These are phyloP conservation scores for Sebastes taczanowskii DNA, from an alignment of 2,797 vertebrate genomes.

Conservation along the genomic window DNA sequence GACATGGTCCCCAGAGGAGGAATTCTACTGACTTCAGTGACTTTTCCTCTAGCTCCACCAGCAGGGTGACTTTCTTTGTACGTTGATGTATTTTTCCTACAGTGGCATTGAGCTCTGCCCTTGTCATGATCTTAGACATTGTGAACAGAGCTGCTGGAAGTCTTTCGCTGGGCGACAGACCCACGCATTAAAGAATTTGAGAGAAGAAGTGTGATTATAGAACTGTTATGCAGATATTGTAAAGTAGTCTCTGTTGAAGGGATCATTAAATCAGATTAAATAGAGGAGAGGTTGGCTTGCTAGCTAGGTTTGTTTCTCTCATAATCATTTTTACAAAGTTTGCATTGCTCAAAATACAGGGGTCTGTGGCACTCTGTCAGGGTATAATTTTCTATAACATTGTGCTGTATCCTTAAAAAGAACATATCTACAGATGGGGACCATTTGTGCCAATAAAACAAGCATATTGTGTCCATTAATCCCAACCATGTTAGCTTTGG, in stretches of 20 bases:
- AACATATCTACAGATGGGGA: no score
- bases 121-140: not conserved
- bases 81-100: not conserved
- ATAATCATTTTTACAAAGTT: no score
- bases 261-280: no score
- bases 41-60: not conserved
- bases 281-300: no score
- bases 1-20: not conserved
- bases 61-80: not conserved
- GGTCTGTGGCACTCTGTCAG: no score
- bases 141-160: not conserved
- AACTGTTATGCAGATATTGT: not conserved
- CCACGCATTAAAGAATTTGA: not conserved
- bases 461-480: no score
- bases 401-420: no score
- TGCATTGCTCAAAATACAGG: no score
- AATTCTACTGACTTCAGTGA: not conserved
- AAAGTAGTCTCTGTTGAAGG: not conserved
- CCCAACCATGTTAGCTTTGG: no score
- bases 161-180: not conserved
- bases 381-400: no score
- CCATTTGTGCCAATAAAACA: no score
- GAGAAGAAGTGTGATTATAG: not conserved
- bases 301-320: no score
- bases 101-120: not conserved